phyloP scores from a whole-genome alignment of 2,888 invertebrate species.

The Microplitis manilae region DNA sequence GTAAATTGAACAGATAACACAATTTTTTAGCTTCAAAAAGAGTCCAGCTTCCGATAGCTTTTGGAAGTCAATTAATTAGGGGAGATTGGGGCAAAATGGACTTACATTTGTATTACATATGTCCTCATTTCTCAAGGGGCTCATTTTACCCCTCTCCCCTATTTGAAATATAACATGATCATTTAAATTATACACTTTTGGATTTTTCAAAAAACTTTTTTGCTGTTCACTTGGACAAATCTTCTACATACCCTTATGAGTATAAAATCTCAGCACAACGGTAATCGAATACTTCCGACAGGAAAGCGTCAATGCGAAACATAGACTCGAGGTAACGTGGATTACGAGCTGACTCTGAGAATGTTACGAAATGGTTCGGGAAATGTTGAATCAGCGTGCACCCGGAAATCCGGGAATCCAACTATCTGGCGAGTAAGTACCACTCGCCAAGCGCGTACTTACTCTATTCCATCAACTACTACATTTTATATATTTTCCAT shows the following conservation, averaged over 20 bases:
- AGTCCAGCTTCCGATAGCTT: too few species aligned
- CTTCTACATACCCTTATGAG: slow-evolving; percentile 13
- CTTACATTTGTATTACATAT: too few species aligned
- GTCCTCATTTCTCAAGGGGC: too few species aligned
- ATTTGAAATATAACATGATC: too few species aligned
- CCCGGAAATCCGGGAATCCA: slow-evolving; percentile 43
- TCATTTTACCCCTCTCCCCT: too few species aligned
- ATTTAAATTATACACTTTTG: too few species aligned
- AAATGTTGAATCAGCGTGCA: slow-evolving; percentile 45
- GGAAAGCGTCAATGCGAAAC: slow-evolving; percentile 56
- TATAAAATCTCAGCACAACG: slow-evolving; percentile 51
- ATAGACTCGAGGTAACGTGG: slow-evolving; percentile 35
- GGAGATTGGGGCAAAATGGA: too few species aligned
- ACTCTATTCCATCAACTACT: slow-evolving; percentile 15
- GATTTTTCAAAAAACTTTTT: too few species aligned
- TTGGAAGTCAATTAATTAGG: too few species aligned
- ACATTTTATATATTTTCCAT: slow-evolving; percentile 3
- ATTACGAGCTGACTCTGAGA: slow-evolving; percentile 39
- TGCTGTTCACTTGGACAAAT: too few species aligned
- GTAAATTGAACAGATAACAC: too few species aligned
- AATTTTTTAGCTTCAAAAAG: too few species aligned
- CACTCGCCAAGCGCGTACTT: slow-evolving; percentile 20
- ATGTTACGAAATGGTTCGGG: slow-evolving; percentile 41
- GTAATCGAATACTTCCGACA: slow-evolving; percentile 60
- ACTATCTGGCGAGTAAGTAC: slow-evolving; percentile 40